Percentiles rank a stretch among this genome's conserved stretches.
Conservation (phyloP, 1,140 invertebrate species). For the Choristoneura fumiferana region DNA sequence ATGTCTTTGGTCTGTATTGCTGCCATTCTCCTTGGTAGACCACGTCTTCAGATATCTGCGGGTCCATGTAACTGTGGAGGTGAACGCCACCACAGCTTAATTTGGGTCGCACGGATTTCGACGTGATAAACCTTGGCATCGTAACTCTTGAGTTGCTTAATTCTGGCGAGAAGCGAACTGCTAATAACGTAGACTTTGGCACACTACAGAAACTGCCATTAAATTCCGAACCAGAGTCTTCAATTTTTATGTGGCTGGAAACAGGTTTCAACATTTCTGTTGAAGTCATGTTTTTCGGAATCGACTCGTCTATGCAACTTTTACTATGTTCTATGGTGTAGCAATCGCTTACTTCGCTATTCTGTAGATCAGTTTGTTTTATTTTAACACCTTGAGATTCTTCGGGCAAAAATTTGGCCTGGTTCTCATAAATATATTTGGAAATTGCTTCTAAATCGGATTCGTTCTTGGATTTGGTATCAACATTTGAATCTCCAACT, state of each 20-base stretch:
- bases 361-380: no score
- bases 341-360: no score
- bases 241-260: conserved; percentile 29
- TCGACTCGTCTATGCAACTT: no score
- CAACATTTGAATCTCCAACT: background rate
- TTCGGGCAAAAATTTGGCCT: no score
- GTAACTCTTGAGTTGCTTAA: no score
- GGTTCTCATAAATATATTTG: no score
- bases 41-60: conserved; percentile 52
- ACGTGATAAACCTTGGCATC: background rate
- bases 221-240: conserved; percentile 35
- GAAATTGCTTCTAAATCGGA: no score
- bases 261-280: conserved; percentile 32
- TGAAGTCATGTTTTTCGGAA: background rate
- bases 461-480: no score
- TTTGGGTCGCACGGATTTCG: conserved; percentile 35
- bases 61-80: conserved; percentile 61
- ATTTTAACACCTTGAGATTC: no score
- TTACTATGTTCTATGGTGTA: no score
- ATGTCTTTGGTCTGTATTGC: conserved; percentile 23
- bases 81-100: conserved; percentile 53
- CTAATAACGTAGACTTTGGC: conserved; percentile 31
- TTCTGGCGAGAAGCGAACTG: background rate
- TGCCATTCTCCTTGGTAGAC: conserved; percentile 67
- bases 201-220: conserved; percentile 26